These are phyloP conservation scores for Dendrolimus houi DNA, from an alignment of 2,888 invertebrate species.

Conservation along the genomic window DNA sequence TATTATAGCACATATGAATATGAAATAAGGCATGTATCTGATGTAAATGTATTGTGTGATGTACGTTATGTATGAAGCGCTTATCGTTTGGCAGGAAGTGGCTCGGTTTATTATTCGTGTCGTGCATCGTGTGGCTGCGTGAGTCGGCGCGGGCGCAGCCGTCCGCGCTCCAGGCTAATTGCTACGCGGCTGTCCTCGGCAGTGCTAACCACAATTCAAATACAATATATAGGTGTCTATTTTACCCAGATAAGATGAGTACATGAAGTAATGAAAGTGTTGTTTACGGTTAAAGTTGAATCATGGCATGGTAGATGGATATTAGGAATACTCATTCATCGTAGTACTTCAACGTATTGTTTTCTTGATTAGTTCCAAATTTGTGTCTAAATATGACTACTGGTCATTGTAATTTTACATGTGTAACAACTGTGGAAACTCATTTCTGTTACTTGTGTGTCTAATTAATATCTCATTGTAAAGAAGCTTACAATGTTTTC, in stretches of 20 bases:
- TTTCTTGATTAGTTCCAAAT: too few relatives aligned
- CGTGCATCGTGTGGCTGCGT: conserved; percentile 65
- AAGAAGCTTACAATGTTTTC: too few relatives aligned
- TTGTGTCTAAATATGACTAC: too few relatives aligned
- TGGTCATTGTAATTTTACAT: too few relatives aligned
- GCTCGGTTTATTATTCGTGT: conserved; percentile 74
- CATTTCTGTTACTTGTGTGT: too few relatives aligned
- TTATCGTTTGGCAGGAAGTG: conserved; percentile 72
- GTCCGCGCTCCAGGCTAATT: conserved; percentile 52
- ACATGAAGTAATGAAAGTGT: not conserved
- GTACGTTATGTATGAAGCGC: conserved; percentile 49
- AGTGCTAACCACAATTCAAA: conserved; percentile 1
- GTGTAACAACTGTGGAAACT: too few relatives aligned
- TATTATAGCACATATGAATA: conserved; percentile 2
- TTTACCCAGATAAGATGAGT: conserved; percentile 14
- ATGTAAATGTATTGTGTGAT: conserved; percentile 17
- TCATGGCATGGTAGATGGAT: too few relatives aligned
- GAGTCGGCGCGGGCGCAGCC: conserved; percentile 42
- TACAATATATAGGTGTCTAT: conserved; percentile 10
- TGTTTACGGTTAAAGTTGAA: too few relatives aligned
- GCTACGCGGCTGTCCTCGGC: conserved; percentile 20
- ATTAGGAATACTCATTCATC: too few relatives aligned
- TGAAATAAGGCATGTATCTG: conserved; percentile 7
- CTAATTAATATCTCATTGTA: too few relatives aligned
- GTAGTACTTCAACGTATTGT: too few relatives aligned